Evolutionary conservation across 2,797 vertebrate species (phyloP).

Genomic region (Rhinophrynus dorsalis): DNA sequence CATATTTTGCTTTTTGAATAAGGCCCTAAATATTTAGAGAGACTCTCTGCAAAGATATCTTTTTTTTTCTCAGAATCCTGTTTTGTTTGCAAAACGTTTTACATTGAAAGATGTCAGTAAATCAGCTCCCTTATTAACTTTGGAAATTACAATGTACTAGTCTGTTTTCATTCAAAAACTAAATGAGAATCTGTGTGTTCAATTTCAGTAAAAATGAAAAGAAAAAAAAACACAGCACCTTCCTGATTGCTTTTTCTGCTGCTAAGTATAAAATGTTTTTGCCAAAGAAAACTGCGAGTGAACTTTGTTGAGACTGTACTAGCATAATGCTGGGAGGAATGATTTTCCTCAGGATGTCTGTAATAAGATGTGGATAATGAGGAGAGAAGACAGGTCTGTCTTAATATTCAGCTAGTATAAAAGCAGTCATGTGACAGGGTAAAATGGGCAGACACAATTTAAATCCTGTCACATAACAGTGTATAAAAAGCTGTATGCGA

Average conservation of each 20-base stretch:
- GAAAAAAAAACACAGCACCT: not conserved
- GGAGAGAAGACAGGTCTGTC: conserved; percentile 20
- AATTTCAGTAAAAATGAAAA: conserved; percentile 42
- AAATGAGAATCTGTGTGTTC: conserved; percentile 58
- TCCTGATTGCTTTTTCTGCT: conserved; percentile 49
- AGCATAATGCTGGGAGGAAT: conserved; percentile 37
- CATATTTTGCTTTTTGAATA: too few relatives aligned
- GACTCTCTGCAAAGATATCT: too few relatives aligned
- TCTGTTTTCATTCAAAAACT: conserved; percentile 56
- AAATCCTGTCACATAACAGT: too few relatives aligned
- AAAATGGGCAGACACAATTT: too few relatives aligned
- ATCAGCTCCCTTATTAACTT: too few relatives aligned
- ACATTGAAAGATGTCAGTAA: conserved; percentile 51
- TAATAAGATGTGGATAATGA: conserved; percentile 30
- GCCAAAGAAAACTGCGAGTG: conserved; percentile 44
- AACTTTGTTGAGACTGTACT: conserved; percentile 52
- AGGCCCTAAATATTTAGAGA: too few relatives aligned
- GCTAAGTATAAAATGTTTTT: conserved; percentile 26
- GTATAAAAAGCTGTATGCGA: too few relatives aligned
- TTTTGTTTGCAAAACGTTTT: conserved; percentile 40
- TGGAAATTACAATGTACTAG: conserved; percentile 57
- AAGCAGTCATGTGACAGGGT: too few relatives aligned
- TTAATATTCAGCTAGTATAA: conserved; percentile 12
- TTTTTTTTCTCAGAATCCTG: conserved; percentile 62
- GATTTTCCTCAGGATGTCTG: conserved; percentile 46